Percentiles rank a stretch among this genome's conserved stretches.
Evolutionary conservation across 2,888 invertebrate genomes (phyloP).

Genomic region (Xylocampa areola): DNA sequence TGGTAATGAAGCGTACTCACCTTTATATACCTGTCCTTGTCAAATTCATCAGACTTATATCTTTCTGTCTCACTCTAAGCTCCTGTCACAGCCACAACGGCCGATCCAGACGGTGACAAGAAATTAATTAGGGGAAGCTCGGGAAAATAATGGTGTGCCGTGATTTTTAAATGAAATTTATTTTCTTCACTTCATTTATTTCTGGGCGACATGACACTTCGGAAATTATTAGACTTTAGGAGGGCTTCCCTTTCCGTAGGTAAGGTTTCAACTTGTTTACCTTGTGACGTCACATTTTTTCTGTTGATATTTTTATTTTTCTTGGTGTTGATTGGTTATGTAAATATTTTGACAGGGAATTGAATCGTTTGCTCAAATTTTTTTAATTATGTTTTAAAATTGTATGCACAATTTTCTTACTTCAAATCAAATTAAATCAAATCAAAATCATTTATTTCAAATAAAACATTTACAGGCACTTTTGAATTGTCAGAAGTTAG

Average conservation of each 20-base stretch:
- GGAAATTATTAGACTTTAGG: conserved; percentile 86
- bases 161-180: conserved; percentile 90
- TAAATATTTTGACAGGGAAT: conserved; percentile 26
- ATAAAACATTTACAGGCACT: too few species aligned
- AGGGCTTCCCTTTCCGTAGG: conserved; percentile 74
- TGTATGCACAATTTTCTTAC: not conserved
- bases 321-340: conserved; percentile 45
- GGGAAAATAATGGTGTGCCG: conserved; percentile 87
- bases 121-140: conserved; percentile 89
- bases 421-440: not conserved
- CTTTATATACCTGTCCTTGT: conserved; percentile 74
- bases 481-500: too few species aligned
- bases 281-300: conserved; percentile 60
- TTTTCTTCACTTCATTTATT: conserved; percentile 89
- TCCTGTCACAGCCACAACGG: conserved; percentile 85
- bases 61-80: conserved; percentile 67
- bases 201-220: conserved; percentile 87
- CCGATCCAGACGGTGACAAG: conserved; percentile 88
- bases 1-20: conserved; percentile 87
- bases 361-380: not conserved
- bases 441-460: too few species aligned
- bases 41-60: conserved; percentile 38
- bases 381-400: not conserved
- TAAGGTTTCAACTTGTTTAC: conserved; percentile 80
- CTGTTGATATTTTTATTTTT: conserved; percentile 49